A percentile compares a stretch with the other conserved stretches of the same genome.
Evolutionary conservation across 2,113 vertebrate genomes (phyloP).

Genomic region (Esox niger): DNA sequence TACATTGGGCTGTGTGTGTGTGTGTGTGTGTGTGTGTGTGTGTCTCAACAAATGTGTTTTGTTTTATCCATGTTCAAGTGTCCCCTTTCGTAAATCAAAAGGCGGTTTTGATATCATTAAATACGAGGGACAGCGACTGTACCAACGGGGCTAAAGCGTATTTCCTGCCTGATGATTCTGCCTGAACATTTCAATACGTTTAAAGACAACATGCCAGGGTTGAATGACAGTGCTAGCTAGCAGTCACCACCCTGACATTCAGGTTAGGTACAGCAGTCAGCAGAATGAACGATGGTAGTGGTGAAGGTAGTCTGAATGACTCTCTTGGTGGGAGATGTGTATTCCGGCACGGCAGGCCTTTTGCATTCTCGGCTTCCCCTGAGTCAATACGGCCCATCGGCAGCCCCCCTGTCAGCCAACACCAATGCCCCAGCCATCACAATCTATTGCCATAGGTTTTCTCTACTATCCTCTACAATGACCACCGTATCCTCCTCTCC

Average conservation of each 20-base stretch:
- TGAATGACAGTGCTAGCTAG: slow-evolving; percentile 40
- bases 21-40: slow-evolving; percentile 2
- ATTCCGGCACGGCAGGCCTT: slow-evolving; percentile 43
- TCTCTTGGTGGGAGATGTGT: slow-evolving; percentile 34
- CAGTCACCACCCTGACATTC: neutral
- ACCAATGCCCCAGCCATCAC: slow-evolving; percentile 16
- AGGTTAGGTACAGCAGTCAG: slow-evolving; percentile 30
- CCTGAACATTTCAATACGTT: slow-evolving; percentile 33
- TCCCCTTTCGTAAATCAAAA: slow-evolving; percentile 15
- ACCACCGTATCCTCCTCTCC: slow-evolving; percentile 10
- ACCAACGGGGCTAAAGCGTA: slow-evolving; percentile 19
- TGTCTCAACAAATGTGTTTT: slow-evolving; percentile 10
- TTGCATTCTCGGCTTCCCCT: slow-evolving; percentile 47
- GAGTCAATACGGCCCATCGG: slow-evolving; percentile 38
- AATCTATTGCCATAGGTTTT: slow-evolving; percentile 13
- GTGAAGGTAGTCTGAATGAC: neutral
- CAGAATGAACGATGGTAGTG: slow-evolving; percentile 37
- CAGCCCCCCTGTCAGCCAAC: neutral
- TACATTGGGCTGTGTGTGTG: slow-evolving; percentile 10
- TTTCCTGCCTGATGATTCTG: slow-evolving; percentile 13
- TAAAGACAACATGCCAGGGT: slow-evolving; percentile 17
- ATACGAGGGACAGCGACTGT: slow-evolving; percentile 18
- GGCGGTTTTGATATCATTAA: slow-evolving; percentile 25
- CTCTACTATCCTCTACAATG: neutral
- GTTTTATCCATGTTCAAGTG: neutral